Percentiles rank a stretch among this genome's conserved stretches.
Evolutionary conservation across 2,113 vertebrate species (phyloP).

Genomic region (mouse (Mus musculus)): DNA sequence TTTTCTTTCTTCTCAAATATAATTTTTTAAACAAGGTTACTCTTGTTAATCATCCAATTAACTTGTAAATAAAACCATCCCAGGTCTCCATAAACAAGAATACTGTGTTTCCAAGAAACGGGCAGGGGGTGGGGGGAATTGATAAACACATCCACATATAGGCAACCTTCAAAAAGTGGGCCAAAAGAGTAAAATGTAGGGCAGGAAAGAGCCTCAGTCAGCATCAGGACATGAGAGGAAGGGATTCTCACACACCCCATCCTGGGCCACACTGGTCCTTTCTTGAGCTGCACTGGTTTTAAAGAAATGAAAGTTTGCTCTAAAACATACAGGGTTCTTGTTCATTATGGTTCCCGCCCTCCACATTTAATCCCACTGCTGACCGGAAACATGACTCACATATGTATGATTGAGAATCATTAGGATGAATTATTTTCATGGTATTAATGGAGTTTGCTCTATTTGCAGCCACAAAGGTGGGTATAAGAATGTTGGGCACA

Average conservation of each 20-base stretch:
- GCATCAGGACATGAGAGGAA: neutral
- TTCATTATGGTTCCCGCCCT: neutral
- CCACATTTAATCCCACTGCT: neutral
- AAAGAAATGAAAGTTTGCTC: neutral
- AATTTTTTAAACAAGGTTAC: constrained; percentile 34
- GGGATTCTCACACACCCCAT: neutral
- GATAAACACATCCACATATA: constrained; percentile 11
- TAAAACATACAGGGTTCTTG: constrained; percentile 34
- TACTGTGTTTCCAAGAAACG: constrained; percentile 18
- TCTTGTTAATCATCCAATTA: constrained; percentile 52
- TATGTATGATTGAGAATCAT: neutral
- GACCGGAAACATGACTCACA: neutral
- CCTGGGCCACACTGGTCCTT: accelerated
- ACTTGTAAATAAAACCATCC: constrained; percentile 32
- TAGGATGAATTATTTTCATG: neutral
- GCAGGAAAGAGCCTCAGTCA: neutral
- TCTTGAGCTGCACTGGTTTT: neutral
- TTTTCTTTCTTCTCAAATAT: constrained; percentile 31
- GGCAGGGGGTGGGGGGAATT: neutral
- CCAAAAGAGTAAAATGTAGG: neutral
- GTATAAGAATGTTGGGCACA: neutral
- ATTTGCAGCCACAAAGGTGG: neutral
- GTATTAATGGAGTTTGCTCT: neutral
- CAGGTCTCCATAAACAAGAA: constrained; percentile 19
- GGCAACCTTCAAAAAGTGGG: neutral